Evolutionary conservation across 2,888 invertebrate genomes (phyloP), one percentile per base, ranked within the genome.

Genomic region (Leptinotarsa peninsularis): DNA sequence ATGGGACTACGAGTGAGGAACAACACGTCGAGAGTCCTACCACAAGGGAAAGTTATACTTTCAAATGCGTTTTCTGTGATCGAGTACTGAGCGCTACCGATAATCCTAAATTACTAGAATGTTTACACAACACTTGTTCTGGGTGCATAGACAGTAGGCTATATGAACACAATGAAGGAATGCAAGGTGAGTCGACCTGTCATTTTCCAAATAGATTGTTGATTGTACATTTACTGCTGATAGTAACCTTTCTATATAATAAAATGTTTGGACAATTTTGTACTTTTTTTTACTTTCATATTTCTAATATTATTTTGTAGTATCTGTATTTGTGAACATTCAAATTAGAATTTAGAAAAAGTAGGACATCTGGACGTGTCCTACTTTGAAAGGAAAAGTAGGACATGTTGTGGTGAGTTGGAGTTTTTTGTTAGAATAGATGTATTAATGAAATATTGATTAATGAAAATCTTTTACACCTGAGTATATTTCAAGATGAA

Each of bases 111-210:
- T 90, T 97, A 76, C 90, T 97, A 85, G 96, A 96, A 88, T 97
- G 97, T 87, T 90, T 97, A 81, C 97, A 97, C 88, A 94, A 96
- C 71, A 93, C 94, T 76, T 97, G 97, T 87, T 91, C 92, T 74
- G 90, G 91, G 78, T 96, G 96, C 89, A 89, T 96, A 82, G 91
- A 91, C 81, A 91, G 91, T 75, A 94, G 94, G 88, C 88, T 94
- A 54, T 89, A 86, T 79, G 91, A 91, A 79, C 88, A 88, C 76
- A 88, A 87, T 82, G 90, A 89, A 70, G 82, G 81, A 66, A 80
- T 81, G 68, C 74, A 70, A 77, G 74, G 77, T 77, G 50, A 75
- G 74, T 68, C 86, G 72, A 82, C 3, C 15, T n/a, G 33, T 13
- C 10, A 43, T 63, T 63, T 33, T 3, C 43, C 2, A 63, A 43